Evolutionary conservation across 2,797 vertebrate species (phyloP).

Genomic region (Sphenopsis melanotis): DNA sequence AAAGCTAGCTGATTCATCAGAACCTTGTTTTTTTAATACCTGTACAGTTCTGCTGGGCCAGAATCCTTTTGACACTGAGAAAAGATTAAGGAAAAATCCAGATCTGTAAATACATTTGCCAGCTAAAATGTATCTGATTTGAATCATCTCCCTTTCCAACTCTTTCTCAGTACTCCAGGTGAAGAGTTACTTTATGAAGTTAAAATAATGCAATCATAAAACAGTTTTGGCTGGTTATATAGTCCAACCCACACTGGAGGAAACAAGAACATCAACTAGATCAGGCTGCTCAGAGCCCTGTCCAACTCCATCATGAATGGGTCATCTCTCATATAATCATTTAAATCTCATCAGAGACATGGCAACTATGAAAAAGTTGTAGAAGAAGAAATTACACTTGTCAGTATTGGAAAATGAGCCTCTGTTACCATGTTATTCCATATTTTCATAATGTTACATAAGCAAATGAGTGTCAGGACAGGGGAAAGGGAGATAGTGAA

Average conservation of each 20-base stretch:
- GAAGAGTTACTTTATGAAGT: not conserved
- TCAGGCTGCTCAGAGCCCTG: accelerated
- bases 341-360: not conserved
- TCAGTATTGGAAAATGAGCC: not conserved
- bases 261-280: not conserved
- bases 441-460: not conserved
- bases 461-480: not conserved
- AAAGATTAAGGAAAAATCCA: not conserved
- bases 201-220: not conserved
- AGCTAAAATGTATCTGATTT: not conserved
- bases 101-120: not conserved
- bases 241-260: accelerated
- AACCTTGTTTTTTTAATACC: not conserved
- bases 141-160: not conserved
- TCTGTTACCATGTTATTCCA: not conserved
- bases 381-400: not conserved
- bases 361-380: not conserved
- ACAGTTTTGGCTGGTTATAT: not conserved
- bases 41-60: not conserved
- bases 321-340: accelerated
- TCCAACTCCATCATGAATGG: not conserved
- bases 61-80: not conserved
- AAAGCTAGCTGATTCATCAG: not conserved
- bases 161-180: not conserved
- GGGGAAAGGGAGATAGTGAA: not conserved